These are phyloP conservation scores for Ciona savignyi DNA, from an alignment of 23 tunicate genomes.

Conservation along the genomic window DNA sequence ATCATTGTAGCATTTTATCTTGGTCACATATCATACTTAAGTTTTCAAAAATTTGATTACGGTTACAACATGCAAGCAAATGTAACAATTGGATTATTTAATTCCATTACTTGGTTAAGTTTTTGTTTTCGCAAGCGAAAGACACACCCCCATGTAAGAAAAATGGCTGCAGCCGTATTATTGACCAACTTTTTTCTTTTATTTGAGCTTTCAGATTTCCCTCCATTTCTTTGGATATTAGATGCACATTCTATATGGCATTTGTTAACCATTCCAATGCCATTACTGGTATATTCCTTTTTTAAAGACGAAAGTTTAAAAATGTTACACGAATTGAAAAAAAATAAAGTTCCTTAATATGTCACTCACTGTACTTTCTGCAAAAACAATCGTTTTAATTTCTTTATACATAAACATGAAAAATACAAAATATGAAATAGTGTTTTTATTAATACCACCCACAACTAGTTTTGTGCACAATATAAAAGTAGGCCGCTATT, in stretches of 20 bases:
- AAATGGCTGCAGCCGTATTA: constrained; percentile 17
- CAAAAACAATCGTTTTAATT: too few relatives aligned
- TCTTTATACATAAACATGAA: too few relatives aligned
- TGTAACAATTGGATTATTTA: constrained; percentile 40
- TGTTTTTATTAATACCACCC: too few relatives aligned
- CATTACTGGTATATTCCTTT: constrained; percentile 57
- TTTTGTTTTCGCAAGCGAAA: constrained; percentile 15
- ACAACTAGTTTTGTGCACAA: too few relatives aligned
- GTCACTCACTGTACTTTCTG: too few relatives aligned
- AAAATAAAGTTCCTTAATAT: constrained; percentile 6
- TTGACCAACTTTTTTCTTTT: constrained; percentile 19
- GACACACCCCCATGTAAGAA: constrained; percentile 37
- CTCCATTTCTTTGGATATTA: constrained; percentile 65
- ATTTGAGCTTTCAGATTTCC: constrained; percentile 80
- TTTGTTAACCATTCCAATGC: constrained; percentile 51
- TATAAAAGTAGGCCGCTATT: too few relatives aligned
- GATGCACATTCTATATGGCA: constrained; percentile 99
- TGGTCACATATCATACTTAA: constrained; percentile 52
- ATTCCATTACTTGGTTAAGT: constrained; percentile 31
- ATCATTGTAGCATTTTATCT: constrained; percentile 16
- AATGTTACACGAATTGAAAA: neutral
- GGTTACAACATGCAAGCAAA: constrained; percentile 90
- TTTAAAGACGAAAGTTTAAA: constrained; percentile 35
- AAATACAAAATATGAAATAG: too few relatives aligned
- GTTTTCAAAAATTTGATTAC: constrained; percentile 66